These are phyloP conservation scores for Catharus bicknelli DNA, from an alignment of 2,113 vertebrate species.

Conservation along the genomic window DNA sequence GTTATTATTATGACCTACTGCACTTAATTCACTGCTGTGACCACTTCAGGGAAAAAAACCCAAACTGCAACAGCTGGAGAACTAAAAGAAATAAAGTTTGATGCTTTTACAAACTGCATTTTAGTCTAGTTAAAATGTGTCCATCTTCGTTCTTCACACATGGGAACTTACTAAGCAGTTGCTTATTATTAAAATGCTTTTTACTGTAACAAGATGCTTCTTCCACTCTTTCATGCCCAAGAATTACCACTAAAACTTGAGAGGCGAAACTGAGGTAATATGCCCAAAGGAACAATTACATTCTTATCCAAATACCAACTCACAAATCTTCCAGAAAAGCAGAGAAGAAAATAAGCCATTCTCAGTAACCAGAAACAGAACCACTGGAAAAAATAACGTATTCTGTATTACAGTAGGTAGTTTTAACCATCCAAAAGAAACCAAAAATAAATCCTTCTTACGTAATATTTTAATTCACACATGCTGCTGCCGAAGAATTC, in stretches of 20 bases:
- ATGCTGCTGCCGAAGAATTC: not conserved
- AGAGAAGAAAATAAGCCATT: not conserved
- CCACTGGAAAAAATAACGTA: not conserved
- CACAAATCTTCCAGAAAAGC: not conserved
- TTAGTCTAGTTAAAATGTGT: not conserved
- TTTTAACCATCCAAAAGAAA: not conserved
- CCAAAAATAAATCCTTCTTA: not conserved
- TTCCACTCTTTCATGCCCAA: not conserved
- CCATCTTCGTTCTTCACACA: not conserved
- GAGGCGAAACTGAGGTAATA: not conserved
- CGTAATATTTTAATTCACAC: constrained; percentile 11
- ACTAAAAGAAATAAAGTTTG: not conserved
- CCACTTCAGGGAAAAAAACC: not conserved
- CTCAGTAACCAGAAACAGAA: not conserved
- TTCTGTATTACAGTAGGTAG: not conserved
- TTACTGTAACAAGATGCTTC: not conserved
- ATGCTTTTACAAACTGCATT: not conserved
- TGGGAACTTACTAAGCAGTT: not conserved
- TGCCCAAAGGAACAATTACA: not conserved
- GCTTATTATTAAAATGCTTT: not conserved
- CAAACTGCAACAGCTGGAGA: not conserved
- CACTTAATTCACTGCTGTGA: not conserved
- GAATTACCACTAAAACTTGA: not conserved
- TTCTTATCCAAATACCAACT: not conserved
- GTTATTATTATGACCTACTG: constrained; percentile 12